Evolutionary conservation across 1,140 invertebrate species (phyloP).

Genomic region (Hycleus cichorii): DNA sequence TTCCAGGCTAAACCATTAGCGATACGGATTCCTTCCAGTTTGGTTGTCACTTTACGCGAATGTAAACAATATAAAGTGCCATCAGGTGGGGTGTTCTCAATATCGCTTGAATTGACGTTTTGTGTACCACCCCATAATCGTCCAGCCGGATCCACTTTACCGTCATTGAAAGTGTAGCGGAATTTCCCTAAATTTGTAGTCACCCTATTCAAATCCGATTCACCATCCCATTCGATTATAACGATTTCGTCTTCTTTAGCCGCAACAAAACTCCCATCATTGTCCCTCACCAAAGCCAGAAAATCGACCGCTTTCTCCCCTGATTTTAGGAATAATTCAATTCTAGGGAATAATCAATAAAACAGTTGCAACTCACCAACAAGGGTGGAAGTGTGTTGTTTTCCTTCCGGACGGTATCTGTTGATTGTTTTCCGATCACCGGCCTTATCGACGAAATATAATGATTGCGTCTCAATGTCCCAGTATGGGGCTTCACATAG

Average conservation of each 20-base stretch:
- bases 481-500: slow-evolving; percentile 59
- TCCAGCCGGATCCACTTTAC: slow-evolving; percentile 70
- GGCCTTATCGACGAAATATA: slow-evolving; percentile 60
- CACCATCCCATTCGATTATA: too few species aligned
- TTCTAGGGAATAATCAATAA: neutral
- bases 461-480: slow-evolving; percentile 49
- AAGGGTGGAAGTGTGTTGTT: slow-evolving; percentile 15
- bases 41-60: slow-evolving; percentile 21
- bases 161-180: slow-evolving; percentile 65
- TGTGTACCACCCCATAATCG: slow-evolving; percentile 52
- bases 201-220: too few species aligned
- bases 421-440: slow-evolving; percentile 41
- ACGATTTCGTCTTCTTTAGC: too few species aligned
- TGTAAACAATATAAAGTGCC: slow-evolving; percentile 43
- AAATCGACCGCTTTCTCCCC: too few species aligned
- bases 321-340: neutral
- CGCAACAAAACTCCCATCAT: too few species aligned
- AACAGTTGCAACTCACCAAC: slow-evolving; percentile 12
- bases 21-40: slow-evolving; percentile 50
- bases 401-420: slow-evolving; percentile 20
- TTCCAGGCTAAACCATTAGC: slow-evolving; percentile 79
- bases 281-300: too few species aligned
- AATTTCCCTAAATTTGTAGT: too few species aligned
- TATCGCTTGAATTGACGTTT: too few species aligned
- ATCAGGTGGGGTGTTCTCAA: too few species aligned